A percentile compares a stretch with the other conserved stretches of the same genome.
phyloP scores from a whole-genome alignment of 2,888 invertebrate species.

The Yponomeuta sedellus region DNA sequence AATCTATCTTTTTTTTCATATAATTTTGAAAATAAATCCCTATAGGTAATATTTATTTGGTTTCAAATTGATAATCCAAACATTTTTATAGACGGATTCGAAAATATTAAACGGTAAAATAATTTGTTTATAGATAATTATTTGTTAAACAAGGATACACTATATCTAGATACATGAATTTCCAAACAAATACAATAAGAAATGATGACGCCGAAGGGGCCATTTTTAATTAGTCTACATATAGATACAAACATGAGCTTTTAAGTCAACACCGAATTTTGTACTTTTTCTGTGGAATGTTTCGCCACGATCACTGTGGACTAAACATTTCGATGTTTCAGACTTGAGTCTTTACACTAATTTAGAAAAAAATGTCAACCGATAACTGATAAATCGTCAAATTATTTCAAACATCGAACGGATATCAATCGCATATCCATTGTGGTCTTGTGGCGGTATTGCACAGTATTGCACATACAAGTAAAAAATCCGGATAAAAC shows the following conservation, averaged over 20 bases:
- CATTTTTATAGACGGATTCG: constrained; percentile 70
- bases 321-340: constrained; percentile 73
- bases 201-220: constrained; percentile 59
- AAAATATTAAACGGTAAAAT: constrained; percentile 63
- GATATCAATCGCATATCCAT: constrained; percentile 57
- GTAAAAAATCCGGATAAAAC: constrained; percentile 65
- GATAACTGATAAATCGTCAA: constrained; percentile 43
- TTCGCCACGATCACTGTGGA: constrained; percentile 69
- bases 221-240: constrained; percentile 64
- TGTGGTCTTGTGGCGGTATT: constrained; percentile 64
- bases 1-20: constrained; percentile 55
- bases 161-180: constrained; percentile 55
- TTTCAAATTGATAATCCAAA: constrained; percentile 64
- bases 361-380: constrained; percentile 72
- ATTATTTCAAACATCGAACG: constrained; percentile 44
- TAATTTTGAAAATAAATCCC: constrained; percentile 73
- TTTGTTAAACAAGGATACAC: constrained; percentile 40
- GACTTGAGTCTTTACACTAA: constrained; percentile 67
- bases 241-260: constrained; percentile 68
- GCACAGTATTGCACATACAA: constrained; percentile 63
- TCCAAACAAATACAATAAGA: constrained; percentile 47
- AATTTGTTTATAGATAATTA: constrained; percentile 35
- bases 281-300: constrained; percentile 70
- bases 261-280: constrained; percentile 74
- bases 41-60: constrained; percentile 44